These are phyloP conservation scores for Cydia fagiglandana DNA, from an alignment of 1,140 invertebrate species.

Conservation along the genomic window DNA sequence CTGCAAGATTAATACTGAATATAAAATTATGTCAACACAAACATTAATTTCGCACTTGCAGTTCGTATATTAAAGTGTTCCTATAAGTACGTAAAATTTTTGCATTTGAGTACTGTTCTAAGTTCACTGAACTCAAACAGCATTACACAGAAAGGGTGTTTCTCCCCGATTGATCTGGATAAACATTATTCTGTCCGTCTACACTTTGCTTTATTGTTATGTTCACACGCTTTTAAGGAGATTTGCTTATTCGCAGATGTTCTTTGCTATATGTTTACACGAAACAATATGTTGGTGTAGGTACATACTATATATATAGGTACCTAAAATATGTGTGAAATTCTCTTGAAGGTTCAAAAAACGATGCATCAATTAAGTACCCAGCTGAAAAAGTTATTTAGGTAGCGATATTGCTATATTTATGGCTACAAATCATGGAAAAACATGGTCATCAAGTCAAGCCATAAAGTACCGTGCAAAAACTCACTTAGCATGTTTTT, in stretches of 20 bases:
- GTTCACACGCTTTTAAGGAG: conserved; percentile 1
- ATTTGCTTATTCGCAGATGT: conserved; percentile 8
- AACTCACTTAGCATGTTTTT: background rate
- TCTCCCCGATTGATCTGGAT: background rate
- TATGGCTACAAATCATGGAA: background rate
- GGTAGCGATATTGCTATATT: too few relatives aligned
- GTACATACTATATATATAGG: background rate
- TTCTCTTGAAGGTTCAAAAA: too few relatives aligned
- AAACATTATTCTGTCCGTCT: conserved; percentile 9
- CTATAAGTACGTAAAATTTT: too few relatives aligned
- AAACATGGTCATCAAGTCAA: background rate
- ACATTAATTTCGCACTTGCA: too few relatives aligned
- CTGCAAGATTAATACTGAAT: too few relatives aligned
- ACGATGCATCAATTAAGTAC: too few relatives aligned
- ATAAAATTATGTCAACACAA: too few relatives aligned
- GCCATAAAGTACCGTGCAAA: background rate
- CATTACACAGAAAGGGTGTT: background rate
- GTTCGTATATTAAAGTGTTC: background rate
- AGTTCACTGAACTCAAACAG: background rate
- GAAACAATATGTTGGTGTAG: too few relatives aligned
- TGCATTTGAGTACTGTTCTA: too few relatives aligned
- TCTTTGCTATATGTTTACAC: background rate
- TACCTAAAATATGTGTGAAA: background rate
- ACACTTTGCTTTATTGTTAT: conserved; percentile 5
- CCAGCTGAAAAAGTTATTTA: too few relatives aligned